Evolutionary conservation across 2,888 invertebrate species (phyloP).

Genomic region (Celastrina argiolus): DNA sequence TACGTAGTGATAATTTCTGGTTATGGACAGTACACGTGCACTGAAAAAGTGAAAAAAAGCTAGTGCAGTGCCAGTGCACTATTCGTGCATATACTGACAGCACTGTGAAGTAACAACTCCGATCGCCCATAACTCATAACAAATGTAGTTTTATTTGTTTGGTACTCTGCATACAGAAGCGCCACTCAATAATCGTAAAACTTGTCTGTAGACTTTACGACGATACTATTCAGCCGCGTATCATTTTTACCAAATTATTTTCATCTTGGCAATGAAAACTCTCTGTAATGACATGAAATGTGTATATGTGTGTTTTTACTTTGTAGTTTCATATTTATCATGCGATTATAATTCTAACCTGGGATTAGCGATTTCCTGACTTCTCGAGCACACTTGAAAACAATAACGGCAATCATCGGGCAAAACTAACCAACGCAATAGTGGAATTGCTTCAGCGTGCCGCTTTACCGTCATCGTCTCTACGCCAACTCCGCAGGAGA

Average conservation of each 20-base stretch:
- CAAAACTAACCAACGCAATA: neutral
- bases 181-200: slow-evolving; percentile 1
- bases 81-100: neutral
- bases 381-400: neutral
- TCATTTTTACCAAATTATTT: slow-evolving; percentile 14
- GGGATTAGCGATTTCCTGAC: neutral
- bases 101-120: neutral
- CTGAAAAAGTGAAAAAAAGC: neutral
- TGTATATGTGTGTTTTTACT: neutral
- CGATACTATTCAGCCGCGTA: neutral
- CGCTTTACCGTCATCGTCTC: neutral
- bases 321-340: neutral
- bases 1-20: no score
- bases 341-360: neutral
- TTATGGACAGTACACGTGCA: neutral
- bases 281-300: slow-evolving; percentile 5
- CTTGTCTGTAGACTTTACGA: neutral
- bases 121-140: neutral
- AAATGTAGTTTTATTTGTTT: neutral
- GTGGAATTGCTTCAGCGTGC: neutral
- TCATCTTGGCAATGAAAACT: slow-evolving; percentile 20
- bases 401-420: neutral
- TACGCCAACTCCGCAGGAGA: neutral
- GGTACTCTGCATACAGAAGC: neutral
- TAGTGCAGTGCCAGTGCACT: neutral